Percentiles rank a stretch among this genome's conserved stretches.
Conservation (phyloP, 2,113 vertebrate species). For the Oriolus oriolus region DNA sequence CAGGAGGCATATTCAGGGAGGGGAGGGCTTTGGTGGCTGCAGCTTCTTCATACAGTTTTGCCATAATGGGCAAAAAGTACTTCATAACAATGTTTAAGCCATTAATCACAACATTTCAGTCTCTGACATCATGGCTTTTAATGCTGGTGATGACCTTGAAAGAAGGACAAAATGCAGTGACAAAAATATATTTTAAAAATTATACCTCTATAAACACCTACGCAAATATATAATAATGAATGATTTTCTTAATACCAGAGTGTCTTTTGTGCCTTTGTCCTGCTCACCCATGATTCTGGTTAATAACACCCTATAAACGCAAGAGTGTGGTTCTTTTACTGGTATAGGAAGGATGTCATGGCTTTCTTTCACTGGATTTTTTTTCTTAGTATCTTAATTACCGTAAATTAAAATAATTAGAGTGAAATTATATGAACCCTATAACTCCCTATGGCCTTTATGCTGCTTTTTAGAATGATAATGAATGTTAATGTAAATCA, state of each 20-base stretch:
- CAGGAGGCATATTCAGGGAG: not conserved
- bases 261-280: not conserved
- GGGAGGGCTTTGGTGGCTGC: not conserved
- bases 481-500: conserved; percentile 65
- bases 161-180: not conserved
- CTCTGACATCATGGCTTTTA: not conserved
- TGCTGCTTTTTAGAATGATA: conserved; percentile 56
- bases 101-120: not conserved
- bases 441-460: conserved; percentile 50
- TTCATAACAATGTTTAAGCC: not conserved
- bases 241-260: not conserved
- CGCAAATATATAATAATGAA: not conserved
- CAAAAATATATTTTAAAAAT: not conserved
- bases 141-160: not conserved
- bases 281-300: not conserved
- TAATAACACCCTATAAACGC: conserved; percentile 31
- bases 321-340: not conserved
- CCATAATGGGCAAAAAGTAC: not conserved
- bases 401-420: conserved; percentile 69
- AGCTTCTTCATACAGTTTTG: not conserved
- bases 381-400: conserved; percentile 66
- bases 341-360: conserved; percentile 41
- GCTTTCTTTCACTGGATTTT: conserved; percentile 22
- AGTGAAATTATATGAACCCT: conserved; percentile 54
- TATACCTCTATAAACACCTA: not conserved